phyloP scores from a whole-genome alignment of 2,888 invertebrate genomes.

The Thysanoteuthis rhombus region DNA sequence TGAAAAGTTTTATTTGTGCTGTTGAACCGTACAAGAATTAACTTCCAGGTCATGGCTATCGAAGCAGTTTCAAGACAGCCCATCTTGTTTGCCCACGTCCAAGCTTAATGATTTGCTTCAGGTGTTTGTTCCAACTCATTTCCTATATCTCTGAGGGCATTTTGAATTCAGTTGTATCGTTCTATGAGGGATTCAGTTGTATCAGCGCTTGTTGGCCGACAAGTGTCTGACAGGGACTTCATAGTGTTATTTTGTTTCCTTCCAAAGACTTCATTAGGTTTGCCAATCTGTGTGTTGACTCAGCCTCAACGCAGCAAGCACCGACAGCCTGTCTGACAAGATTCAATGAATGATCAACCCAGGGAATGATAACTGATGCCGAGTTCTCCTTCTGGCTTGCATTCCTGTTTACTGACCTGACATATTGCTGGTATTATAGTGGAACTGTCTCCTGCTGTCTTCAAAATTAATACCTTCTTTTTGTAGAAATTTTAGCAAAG shows the following conservation, averaged over 20 bases:
- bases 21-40: not conserved
- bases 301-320: not conserved
- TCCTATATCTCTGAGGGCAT: not conserved
- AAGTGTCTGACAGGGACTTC: too few species aligned
- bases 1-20: not conserved
- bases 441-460: not conserved
- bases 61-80: not conserved
- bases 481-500: too few species aligned
- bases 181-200: not conserved
- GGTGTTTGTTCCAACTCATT: not conserved
- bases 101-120: not conserved
- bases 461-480: not conserved
- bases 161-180: conserved; percentile 1
- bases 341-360: not conserved
- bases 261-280: too few species aligned
- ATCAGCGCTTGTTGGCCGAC: too few species aligned
- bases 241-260: too few species aligned
- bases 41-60: not conserved
- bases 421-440: not conserved
- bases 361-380: too few species aligned
- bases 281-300: conserved; percentile 12
- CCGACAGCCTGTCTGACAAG: not conserved
- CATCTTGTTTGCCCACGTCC: not conserved
- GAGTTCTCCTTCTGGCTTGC: too few species aligned
- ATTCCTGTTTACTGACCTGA: too few species aligned